Base-by-base conservation (phyloP, 37 sponge, comb jelly and placozoan species). In the Geodia barretti region DNA sequence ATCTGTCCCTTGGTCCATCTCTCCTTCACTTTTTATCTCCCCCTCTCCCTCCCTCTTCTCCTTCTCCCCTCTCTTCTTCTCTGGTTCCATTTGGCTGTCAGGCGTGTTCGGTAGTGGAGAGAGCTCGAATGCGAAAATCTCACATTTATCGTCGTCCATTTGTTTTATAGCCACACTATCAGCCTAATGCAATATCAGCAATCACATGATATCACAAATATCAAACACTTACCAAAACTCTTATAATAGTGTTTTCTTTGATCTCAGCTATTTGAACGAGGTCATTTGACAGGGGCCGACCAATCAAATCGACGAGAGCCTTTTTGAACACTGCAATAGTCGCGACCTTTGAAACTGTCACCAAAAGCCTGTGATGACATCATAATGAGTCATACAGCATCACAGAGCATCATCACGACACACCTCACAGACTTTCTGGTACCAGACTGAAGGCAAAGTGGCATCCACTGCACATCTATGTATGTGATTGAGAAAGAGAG, bases 211-310 rank as follows among this genome's bases (percentile, higher is more conserved):
- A 19, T 64, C 41, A 47, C 54, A 47, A 47, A 14, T 17, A 14
- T 7, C 11, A 47, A 17, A 47, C 54, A 17, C 54, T 47, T 54
- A 87, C 88, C 83, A 87, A 33, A 42, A 70, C 62, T 31, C 83
- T 54, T 2, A 42, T 9, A 24, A 87, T 71, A 30, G 43, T 28
- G 17, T 39, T 23, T 9, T 69, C 64, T 34, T 40, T 72, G 21
- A 81, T 81, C 63, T 90, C 91, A 0, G 80, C 78, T n/a, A 90
- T 19, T 9, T 81, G 34, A 20, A 90, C 0, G 26, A 64, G 64
- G 2, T 76, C 82, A 34, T 0, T 9, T 1, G 67, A 26, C 34
- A 75, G 60, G 23, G 41, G 21, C 5, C 30, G 0, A 23, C 38
- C 59, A 28, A 86, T 1, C 29, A 73, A 0, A 64, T 64, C 39